A percentile compares a stretch with the other conserved stretches of the same genome.
phyloP scores from a whole-genome alignment of 2,113 vertebrate genomes.

The Mastomys natalensis region DNA sequence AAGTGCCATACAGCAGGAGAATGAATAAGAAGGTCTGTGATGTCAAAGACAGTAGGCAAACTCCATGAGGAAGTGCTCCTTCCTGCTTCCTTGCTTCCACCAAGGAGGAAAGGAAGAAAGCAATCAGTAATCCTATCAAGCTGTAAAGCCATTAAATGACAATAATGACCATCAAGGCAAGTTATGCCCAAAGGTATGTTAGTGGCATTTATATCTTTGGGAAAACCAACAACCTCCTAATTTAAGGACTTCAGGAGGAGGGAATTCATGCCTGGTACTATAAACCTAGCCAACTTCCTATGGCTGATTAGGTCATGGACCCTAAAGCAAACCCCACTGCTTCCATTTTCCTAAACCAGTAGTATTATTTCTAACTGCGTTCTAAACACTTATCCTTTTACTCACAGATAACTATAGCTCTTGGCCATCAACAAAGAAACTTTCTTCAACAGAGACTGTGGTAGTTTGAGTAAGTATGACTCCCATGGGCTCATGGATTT shows the following conservation, averaged over 20 bases:
- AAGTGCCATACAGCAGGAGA: neutral
- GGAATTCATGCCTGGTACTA: neutral
- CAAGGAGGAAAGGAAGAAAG: neutral
- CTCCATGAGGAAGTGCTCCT: neutral
- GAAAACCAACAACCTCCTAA: neutral
- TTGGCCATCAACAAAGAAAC: neutral
- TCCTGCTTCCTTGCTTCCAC: neutral
- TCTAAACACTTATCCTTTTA: neutral
- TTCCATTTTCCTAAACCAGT: neutral
- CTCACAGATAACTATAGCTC: neutral
- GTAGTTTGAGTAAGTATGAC: neutral
- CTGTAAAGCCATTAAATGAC: neutral
- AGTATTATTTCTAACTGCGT: neutral
- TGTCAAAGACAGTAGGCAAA: neutral
- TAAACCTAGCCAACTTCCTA: too few relatives aligned
- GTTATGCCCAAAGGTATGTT: neutral
- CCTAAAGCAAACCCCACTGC: neutral
- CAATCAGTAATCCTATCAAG: neutral
- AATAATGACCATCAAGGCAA: neutral
- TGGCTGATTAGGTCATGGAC: neutral
- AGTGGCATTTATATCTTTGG: neutral
- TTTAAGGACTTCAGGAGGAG: neutral
- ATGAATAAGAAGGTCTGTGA: neutral
- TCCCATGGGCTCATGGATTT: neutral
- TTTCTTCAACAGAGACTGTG: neutral